Percentiles rank a stretch among this genome's conserved stretches.
These are phyloP conservation scores for Gisinianus flammeolus DNA, from an alignment of 2,888 invertebrate genomes.

Conservation along the genomic window DNA sequence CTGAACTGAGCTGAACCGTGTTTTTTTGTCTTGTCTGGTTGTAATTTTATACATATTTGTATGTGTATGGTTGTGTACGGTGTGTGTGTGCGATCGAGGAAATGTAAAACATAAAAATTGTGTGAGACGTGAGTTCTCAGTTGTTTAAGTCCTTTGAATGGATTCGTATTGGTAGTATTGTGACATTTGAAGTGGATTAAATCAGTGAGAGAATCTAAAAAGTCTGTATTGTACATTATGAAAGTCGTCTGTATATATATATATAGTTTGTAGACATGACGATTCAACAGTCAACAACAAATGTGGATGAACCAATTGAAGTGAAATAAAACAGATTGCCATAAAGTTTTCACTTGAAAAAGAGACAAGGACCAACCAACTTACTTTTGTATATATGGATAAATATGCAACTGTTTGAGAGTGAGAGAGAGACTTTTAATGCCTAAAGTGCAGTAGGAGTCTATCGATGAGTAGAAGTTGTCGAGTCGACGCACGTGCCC, in stretches of 20 bases:
- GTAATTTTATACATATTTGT: too few species aligned
- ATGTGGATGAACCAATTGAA: slow-evolving; percentile 8
- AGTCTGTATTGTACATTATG: not conserved
- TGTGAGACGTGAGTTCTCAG: not conserved
- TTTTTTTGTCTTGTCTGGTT: not conserved
- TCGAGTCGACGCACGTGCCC: slow-evolving; percentile 4
- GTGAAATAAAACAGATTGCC: slow-evolving; percentile 12
- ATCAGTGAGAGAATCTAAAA: not conserved
- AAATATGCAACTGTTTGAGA: too few species aligned
- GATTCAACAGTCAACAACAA: too few species aligned
- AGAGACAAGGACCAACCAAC: too few species aligned
- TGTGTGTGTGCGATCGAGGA: too few species aligned
- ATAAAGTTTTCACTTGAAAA: too few species aligned
- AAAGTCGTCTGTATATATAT: too few species aligned
- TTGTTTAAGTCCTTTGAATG: not conserved
- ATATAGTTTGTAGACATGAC: too few species aligned
- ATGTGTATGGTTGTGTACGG: too few species aligned
- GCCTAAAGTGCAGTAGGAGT: not conserved
- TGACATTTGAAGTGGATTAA: not conserved
- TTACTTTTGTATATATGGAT: too few species aligned
- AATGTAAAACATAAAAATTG: too few species aligned
- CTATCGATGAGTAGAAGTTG: not conserved
- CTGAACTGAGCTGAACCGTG: too few species aligned
- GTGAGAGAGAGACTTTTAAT: not conserved
- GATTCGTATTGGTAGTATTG: not conserved